phyloP scores from a whole-genome alignment of 2,113 vertebrate genomes.

The Condylura cristata region DNA sequence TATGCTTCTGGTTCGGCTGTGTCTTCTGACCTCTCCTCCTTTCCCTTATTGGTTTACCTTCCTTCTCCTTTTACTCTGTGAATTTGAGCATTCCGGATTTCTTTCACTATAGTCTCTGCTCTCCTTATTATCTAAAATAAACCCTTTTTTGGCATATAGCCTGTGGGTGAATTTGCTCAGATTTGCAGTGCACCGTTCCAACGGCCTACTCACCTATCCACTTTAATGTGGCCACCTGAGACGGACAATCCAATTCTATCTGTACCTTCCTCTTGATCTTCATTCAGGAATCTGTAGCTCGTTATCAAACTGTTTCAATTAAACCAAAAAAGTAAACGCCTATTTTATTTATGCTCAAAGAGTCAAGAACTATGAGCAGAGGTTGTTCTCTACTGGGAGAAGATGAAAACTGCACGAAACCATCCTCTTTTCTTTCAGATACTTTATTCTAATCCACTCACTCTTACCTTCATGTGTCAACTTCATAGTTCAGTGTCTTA shows the following conservation, averaged over 20 bases:
- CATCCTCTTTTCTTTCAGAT: background rate
- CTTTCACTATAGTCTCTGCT: background rate
- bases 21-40: background rate
- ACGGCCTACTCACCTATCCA: accelerated
- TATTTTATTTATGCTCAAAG: background rate
- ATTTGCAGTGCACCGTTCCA: background rate
- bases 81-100: background rate
- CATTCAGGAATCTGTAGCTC: background rate
- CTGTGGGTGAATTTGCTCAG: background rate
- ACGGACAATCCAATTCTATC: background rate
- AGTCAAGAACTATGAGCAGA: background rate
- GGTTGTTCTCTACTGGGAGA: background rate
- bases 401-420: background rate
- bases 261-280: background rate
- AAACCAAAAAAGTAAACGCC: background rate
- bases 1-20: background rate
- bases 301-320: background rate
- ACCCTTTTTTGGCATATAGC: background rate
- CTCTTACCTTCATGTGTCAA: too few relatives aligned
- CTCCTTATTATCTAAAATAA: background rate
- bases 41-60: background rate
- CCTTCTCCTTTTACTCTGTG: background rate
- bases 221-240: background rate
- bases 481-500: too few relatives aligned
- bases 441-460: too few relatives aligned